phyloP scores from a whole-genome alignment of 2,797 vertebrate genomes.

The Otus scops region DNA sequence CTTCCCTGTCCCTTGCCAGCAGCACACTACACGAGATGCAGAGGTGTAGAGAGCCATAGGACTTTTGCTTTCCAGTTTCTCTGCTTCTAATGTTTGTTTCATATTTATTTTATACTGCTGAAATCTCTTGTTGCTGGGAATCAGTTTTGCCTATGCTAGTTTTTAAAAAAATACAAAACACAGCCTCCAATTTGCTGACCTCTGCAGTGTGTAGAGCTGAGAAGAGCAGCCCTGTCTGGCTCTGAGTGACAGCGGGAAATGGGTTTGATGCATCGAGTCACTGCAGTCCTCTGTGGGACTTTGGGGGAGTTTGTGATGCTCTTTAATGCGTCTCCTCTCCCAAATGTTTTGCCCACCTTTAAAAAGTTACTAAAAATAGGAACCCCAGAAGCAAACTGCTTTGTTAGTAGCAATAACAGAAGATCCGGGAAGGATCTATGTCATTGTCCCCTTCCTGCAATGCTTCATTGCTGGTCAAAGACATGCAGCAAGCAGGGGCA shows the following conservation, averaged over 20 bases:
- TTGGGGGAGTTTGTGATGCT: neutral
- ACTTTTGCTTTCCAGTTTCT: neutral
- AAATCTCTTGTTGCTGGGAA: neutral
- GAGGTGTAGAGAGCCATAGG: neutral
- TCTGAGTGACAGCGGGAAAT: neutral
- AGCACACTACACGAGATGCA: neutral
- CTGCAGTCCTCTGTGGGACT: neutral
- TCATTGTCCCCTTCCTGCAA: neutral
- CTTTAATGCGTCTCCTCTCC: neutral
- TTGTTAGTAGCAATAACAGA: neutral
- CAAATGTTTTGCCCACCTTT: neutral
- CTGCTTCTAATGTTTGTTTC: neutral
- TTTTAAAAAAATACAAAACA: neutral
- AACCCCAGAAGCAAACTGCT: neutral
- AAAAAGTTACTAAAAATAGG: neutral
- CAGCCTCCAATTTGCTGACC: neutral
- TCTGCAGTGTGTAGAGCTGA: neutral
- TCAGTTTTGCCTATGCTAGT: neutral
- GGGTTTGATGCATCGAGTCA: neutral
- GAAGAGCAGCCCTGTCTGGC: neutral
- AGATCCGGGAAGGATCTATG: neutral
- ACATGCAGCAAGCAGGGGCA: neutral
- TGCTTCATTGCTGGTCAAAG: fast-evolving
- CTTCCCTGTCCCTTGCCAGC: neutral
- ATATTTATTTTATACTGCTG: fast-evolving